Percentiles rank a stretch among this genome's conserved stretches.
These are phyloP conservation scores for Serripes groenlandicus DNA, from an alignment of 2,888 invertebrate genomes.

Conservation along the genomic window DNA sequence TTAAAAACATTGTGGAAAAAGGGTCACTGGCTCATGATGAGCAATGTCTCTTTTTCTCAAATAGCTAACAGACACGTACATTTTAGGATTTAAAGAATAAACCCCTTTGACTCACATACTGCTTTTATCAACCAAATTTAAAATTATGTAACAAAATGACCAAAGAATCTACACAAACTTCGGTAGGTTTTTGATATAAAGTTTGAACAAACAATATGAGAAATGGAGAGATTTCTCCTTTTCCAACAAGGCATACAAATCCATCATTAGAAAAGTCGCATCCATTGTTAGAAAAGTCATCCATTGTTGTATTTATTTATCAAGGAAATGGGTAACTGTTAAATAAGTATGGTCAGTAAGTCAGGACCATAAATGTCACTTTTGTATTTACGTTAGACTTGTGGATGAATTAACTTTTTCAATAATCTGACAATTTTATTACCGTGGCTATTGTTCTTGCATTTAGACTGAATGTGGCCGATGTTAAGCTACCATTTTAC, in stretches of 20 bases:
- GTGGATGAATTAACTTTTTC: conserved; percentile 8
- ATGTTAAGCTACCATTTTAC: conserved; percentile 6
- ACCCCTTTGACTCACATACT: too few relatives aligned
- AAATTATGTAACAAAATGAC: too few relatives aligned
- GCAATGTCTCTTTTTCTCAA: neutral
- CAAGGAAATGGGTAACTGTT: too few relatives aligned
- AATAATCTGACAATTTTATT: conserved; percentile 19
- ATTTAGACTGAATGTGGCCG: neutral
- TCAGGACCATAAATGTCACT: conserved; percentile 15
- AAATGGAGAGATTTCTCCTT: neutral
- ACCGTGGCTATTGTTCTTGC: conserved; percentile 4
- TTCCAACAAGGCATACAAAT: neutral
- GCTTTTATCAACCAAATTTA: too few relatives aligned
- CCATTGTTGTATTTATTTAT: neutral
- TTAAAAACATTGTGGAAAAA: neutral
- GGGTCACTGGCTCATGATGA: neutral
- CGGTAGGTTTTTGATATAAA: too few relatives aligned
- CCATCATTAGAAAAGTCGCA: neutral
- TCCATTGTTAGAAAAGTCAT: neutral
- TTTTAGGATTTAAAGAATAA: too few relatives aligned
- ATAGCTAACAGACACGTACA: too few relatives aligned
- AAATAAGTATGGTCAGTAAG: neutral
- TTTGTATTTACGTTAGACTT: conserved; percentile 2
- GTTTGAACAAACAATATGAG: neutral
- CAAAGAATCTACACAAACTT: too few relatives aligned